Conservation (phyloP, 2,888 invertebrate genomes). For the Caenorhabditis imperialis region DNA sequence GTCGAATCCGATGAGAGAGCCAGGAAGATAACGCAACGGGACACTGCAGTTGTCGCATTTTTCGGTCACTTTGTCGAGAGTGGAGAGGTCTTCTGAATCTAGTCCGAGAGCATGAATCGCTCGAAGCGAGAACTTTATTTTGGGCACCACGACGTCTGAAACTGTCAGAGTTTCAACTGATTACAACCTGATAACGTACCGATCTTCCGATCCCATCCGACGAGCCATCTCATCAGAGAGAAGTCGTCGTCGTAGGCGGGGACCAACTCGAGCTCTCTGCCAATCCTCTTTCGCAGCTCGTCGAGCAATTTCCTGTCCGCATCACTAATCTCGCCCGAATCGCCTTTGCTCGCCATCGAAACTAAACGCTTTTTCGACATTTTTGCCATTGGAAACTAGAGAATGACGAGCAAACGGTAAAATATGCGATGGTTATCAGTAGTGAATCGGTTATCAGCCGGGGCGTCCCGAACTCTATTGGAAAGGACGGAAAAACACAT, state of each 20-base stretch:
- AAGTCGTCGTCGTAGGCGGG: conserved; percentile 70
- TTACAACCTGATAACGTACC: conserved; percentile 49
- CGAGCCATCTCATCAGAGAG: conserved; percentile 71
- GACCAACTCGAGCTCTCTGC: conserved; percentile 64
- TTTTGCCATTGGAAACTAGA: background rate
- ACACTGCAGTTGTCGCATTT: conserved; percentile 63
- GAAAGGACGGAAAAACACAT: conserved; percentile 21
- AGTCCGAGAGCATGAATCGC: conserved; percentile 71
- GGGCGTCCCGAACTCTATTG: conserved; percentile 42
- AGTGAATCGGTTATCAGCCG: no score
- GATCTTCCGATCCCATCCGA: conserved; percentile 74
- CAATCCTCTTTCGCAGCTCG: conserved; percentile 44
- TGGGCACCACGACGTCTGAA: conserved; percentile 72
- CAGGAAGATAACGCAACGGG: conserved; percentile 66
- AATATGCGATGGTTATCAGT: background rate
- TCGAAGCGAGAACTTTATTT: conserved; percentile 67
- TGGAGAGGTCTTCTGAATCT: conserved; percentile 64
- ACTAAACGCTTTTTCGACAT: conserved; percentile 29
- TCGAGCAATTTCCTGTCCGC: conserved; percentile 53
- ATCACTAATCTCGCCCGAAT: conserved; percentile 40
- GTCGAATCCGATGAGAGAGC: conserved; percentile 72
- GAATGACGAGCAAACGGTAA: background rate
- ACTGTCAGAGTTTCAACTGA: background rate
- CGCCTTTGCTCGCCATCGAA: conserved; percentile 24
- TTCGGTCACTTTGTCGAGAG: conserved; percentile 65